Evolutionary conservation across 37 sponge, comb jelly and placozoan species (phyloP).

Genomic region (Dysidea cf. avara): DNA sequence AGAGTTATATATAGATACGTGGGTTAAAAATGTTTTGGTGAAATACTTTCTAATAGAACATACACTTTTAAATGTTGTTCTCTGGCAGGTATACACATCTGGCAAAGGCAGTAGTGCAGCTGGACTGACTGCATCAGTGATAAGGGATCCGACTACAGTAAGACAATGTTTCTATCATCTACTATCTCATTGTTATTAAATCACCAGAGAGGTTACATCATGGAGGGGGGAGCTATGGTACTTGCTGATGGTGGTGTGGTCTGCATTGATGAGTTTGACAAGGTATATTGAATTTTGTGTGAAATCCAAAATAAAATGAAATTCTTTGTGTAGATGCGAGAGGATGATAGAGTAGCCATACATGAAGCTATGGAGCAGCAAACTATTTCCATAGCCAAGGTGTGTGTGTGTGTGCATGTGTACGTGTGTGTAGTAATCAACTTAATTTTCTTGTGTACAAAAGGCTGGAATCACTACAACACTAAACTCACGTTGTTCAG

Average conservation of each 20-base stretch:
- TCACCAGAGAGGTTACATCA: slow-evolving; percentile 81
- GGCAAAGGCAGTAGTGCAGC: slow-evolving; percentile 99
- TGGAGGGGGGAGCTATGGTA: slow-evolving; percentile 99
- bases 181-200: background rate
- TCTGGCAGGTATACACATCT: slow-evolving; percentile 89
- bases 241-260: slow-evolving; percentile 99
- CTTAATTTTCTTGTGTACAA: background rate
- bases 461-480: slow-evolving; percentile 99
- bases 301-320: background rate
- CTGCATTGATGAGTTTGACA: slow-evolving; percentile 99
- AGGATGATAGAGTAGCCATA: slow-evolving; percentile 98
- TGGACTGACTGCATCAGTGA: slow-evolving; percentile 96
- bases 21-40: too few species aligned
- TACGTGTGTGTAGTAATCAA: too few species aligned
- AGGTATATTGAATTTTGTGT: slow-evolving; percentile 42
- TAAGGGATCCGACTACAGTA: slow-evolving; percentile 91
- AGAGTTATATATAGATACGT: too few species aligned
- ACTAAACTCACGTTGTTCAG: slow-evolving; percentile 96
- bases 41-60: too few species aligned
- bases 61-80: too few species aligned
- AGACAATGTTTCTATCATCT: background rate
- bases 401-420: slow-evolving; percentile 3
- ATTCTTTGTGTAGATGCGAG: slow-evolving; percentile 77
- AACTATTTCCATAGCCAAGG: slow-evolving; percentile 99
- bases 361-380: slow-evolving; percentile 99